Evolutionary conservation across 2,113 vertebrate species (phyloP).

Genomic region (Genyomyrus donnyi): DNA sequence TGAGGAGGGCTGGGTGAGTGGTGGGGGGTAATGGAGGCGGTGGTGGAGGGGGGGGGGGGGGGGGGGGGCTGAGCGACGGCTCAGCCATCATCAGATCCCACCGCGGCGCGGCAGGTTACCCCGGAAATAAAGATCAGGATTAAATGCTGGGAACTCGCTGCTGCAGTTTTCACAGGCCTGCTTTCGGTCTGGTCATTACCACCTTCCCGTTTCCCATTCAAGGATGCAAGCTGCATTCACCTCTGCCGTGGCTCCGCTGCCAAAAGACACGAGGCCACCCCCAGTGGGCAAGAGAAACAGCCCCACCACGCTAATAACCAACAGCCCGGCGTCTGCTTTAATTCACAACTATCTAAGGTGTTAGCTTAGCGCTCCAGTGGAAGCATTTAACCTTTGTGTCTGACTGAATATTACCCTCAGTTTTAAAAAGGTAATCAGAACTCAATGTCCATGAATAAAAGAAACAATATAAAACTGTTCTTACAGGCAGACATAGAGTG

Average conservation of each 20-base stretch:
- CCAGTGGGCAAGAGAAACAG: neutral
- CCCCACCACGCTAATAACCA: neutral
- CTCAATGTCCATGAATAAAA: neutral
- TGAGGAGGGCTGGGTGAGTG: too few relatives aligned
- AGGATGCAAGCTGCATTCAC: slow-evolving; percentile 12
- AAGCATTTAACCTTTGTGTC: slow-evolving; percentile 2
- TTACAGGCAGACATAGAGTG: neutral
- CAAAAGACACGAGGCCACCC: neutral
- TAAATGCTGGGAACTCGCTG: slow-evolving; percentile 19
- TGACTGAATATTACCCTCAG: neutral
- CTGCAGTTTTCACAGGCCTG: slow-evolving; percentile 5
- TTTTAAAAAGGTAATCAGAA: neutral
- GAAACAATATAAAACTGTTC: neutral
- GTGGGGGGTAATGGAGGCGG: too few relatives aligned
- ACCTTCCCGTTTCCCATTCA: neutral
- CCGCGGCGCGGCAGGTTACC: neutral
- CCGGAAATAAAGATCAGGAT: slow-evolving; percentile 32
- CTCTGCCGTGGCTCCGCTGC: neutral
- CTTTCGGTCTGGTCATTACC: slow-evolving; percentile 19
- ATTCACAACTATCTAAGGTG: neutral
- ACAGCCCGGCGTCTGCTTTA: neutral
- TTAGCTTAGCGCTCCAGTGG: neutral
- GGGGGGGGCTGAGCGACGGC: slow-evolving; percentile 28
- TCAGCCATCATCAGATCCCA: slow-evolving; percentile 39
- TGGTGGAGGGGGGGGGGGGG: too few relatives aligned